phyloP scores from a whole-genome alignment of 2,113 vertebrate species.

The Otolemur garnettii region DNA sequence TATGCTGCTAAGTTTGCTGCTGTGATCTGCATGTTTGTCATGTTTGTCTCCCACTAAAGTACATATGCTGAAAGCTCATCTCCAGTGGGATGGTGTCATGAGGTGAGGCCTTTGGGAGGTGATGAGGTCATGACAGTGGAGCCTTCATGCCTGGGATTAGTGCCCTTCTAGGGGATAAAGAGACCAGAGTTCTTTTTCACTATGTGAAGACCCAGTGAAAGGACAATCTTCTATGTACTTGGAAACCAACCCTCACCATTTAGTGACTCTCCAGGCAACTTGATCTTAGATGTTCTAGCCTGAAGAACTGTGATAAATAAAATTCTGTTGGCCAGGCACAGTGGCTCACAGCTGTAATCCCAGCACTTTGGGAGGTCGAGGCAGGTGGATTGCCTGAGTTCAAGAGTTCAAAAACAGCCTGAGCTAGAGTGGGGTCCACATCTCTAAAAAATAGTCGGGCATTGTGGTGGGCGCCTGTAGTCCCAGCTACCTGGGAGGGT shows the following conservation, averaged over 20 bases:
- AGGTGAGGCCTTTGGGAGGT: too few species aligned
- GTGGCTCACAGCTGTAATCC: too few species aligned
- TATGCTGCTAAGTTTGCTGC: neutral
- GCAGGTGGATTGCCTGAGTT: too few species aligned
- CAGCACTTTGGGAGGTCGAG: too few species aligned
- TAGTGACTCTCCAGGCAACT: neutral
- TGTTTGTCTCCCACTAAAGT: neutral
- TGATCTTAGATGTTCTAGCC: neutral
- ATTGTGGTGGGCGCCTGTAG: too few species aligned
- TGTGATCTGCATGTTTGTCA: neutral
- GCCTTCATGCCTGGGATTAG: neutral
- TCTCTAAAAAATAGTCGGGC: too few species aligned
- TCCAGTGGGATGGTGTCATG: fast-evolving
- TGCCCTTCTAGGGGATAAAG: neutral
- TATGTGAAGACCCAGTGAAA: neutral
- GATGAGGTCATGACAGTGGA: neutral
- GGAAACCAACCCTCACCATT: neutral
- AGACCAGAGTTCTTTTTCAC: neutral
- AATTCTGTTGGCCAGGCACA: neutral
- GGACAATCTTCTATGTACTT: too few species aligned
- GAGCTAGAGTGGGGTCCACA: too few species aligned
- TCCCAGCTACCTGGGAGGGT: too few species aligned
- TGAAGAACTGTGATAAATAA: neutral
- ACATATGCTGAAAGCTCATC: neutral
- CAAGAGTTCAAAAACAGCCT: too few species aligned